Conservation (phyloP, 2,113 vertebrate genomes). For the Chiloscyllium plagiosum region DNA sequence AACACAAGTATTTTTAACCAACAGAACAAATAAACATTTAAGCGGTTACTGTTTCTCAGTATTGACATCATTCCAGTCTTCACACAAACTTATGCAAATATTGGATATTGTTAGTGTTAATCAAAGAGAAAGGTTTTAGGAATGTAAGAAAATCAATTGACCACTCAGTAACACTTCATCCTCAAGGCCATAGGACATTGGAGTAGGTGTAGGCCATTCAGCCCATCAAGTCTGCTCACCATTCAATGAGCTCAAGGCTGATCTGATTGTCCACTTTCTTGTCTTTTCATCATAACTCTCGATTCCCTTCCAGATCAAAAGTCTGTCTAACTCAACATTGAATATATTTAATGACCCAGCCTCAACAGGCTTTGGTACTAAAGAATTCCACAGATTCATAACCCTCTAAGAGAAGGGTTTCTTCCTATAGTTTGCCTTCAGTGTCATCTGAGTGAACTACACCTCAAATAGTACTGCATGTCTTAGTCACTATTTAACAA, state of each 20-base stretch:
- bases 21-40: neutral
- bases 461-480: neutral
- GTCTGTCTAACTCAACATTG: too few species aligned
- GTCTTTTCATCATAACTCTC: too few species aligned
- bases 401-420: too few species aligned
- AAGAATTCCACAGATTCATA: too few species aligned
- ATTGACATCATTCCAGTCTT: neutral
- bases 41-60: neutral
- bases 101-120: neutral
- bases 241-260: neutral
- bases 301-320: too few species aligned
- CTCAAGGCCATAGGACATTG: too few species aligned
- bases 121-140: neutral
- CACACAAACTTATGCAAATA: neutral
- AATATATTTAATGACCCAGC: too few species aligned
- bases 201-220: too few species aligned
- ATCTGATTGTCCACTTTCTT: too few species aligned
- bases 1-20: neutral
- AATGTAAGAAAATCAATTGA: neutral
- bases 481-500: neutral
- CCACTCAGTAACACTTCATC: neutral
- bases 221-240: neutral
- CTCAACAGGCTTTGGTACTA: too few species aligned
- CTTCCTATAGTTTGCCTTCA: too few species aligned
- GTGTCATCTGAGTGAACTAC: neutral